Conservation (phyloP, 2,113 vertebrate genomes). For the Ptilonorhynchus violaceus region DNA sequence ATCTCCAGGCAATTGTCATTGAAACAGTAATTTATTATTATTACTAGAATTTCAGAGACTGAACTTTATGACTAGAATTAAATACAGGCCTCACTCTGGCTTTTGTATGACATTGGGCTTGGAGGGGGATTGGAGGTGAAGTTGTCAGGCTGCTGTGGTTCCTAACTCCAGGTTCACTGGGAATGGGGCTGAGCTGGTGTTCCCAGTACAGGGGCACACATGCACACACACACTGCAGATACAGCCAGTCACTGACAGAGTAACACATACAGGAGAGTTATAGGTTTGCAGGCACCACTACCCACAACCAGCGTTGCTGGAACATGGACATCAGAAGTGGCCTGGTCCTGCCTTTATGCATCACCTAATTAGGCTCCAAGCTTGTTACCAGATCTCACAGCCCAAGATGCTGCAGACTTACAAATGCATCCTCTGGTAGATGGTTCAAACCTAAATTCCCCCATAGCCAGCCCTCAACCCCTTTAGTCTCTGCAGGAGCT, state of each 20-base stretch:
- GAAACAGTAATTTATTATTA: background rate
- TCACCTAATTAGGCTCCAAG: background rate
- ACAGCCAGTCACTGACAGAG: background rate
- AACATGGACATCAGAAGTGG: background rate
- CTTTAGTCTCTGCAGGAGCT: background rate
- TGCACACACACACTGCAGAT: background rate
- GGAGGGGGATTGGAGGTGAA: background rate
- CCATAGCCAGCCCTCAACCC: background rate
- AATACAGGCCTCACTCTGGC: background rate
- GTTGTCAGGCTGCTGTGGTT: background rate
- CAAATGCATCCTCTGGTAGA: background rate
- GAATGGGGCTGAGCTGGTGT: background rate
- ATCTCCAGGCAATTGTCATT: background rate
- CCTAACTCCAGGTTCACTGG: background rate
- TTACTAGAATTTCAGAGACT: background rate
- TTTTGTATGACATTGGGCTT: background rate
- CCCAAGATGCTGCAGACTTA: background rate
- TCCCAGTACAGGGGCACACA: fast-evolving
- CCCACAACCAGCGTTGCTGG: background rate
- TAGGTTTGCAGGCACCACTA: background rate
- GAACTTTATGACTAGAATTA: background rate
- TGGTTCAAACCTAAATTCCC: background rate
- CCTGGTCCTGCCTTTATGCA: background rate
- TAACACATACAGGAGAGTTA: background rate
- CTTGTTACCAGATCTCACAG: background rate